Evolutionary conservation across 2,797 vertebrate species (phyloP).

Genomic region (Chanos chanos): DNA sequence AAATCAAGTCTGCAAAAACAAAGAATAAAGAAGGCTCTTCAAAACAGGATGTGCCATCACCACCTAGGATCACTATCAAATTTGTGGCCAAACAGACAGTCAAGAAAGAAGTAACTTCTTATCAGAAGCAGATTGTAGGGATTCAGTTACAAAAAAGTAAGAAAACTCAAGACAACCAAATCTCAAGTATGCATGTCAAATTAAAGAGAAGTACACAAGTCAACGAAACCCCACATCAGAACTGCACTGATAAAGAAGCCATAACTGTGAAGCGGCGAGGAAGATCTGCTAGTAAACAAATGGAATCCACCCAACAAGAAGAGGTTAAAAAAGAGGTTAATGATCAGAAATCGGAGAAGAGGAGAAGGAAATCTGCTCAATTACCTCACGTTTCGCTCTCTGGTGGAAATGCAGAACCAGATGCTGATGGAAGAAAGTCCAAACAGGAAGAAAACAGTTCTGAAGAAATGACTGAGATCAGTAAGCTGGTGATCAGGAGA

Average conservation of each 20-base stretch:
- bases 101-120: constrained; percentile 73
- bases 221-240: constrained; percentile 38
- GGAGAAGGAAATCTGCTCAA: constrained; percentile 44
- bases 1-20: constrained; percentile 60
- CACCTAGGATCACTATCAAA: constrained; percentile 77
- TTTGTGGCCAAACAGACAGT: constrained; percentile 75
- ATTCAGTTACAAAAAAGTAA: no score
- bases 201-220: constrained; percentile 72
- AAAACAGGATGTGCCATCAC: constrained; percentile 56
- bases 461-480: constrained; percentile 49
- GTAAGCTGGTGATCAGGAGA: constrained; percentile 58
- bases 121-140: no score
- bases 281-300: constrained; percentile 65
- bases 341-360: constrained; percentile 64
- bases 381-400: constrained; percentile 46
- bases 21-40: constrained; percentile 51
- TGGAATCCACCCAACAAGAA: constrained; percentile 44
- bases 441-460: constrained; percentile 49
- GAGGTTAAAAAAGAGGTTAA: constrained; percentile 54
- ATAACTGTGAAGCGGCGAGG: constrained; percentile 64
- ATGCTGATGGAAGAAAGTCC: constrained; percentile 50
- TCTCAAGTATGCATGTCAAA: constrained; percentile 77
- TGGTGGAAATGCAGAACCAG: constrained; percentile 47
- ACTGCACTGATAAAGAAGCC: constrained; percentile 40
- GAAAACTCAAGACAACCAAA: constrained; percentile 72